Conservation (phyloP, 1,140 invertebrate genomes). For the Neodiprion pinetum region DNA sequence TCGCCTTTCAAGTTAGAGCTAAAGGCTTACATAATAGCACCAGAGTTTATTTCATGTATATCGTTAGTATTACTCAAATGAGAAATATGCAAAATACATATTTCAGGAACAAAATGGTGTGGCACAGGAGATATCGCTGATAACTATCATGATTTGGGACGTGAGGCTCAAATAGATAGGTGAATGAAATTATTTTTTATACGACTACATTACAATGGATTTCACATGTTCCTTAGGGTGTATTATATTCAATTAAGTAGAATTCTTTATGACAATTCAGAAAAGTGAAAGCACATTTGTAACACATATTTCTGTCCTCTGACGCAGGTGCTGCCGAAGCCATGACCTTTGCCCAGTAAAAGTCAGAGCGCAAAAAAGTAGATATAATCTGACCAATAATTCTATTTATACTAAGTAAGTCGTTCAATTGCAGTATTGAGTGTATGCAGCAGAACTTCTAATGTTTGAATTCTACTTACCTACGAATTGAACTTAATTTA, state of each 20-base stretch:
- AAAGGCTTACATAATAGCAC: too few relatives aligned
- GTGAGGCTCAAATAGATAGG: constrained; percentile 74
- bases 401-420: constrained; percentile 84
- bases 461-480: constrained; percentile 7
- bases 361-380: constrained; percentile 74
- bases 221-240: neutral
- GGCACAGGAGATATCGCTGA: constrained; percentile 83
- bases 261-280: too few relatives aligned
- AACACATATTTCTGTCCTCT: neutral
- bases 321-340: constrained; percentile 74
- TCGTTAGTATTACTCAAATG: neutral
- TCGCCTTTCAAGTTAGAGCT: too few relatives aligned
- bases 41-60: too few relatives aligned
- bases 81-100: constrained; percentile 10
- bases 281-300: too few relatives aligned
- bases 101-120: constrained; percentile 88
- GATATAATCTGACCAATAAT: constrained; percentile 84
- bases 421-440: neutral
- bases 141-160: constrained; percentile 83
- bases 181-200: constrained; percentile 7
- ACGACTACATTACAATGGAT: too few relatives aligned
- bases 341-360: constrained; percentile 83
- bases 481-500: neutral
- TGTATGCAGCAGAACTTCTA: neutral
- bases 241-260: too few relatives aligned